phyloP scores from a whole-genome alignment of 1,140 invertebrate genomes.

The honey bee (Apis mellifera) region Amel_HAv3.1 CM009931.2:13550001-13550500 shows the following conservation, averaged over 20 bases:
- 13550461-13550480: background rate
- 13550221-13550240: background rate
- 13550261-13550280: no score
- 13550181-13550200: background rate
- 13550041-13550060: conserved; percentile 5
- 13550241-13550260: background rate
- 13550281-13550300: background rate
- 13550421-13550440: no score
- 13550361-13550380: background rate
- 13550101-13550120: background rate
- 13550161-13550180: background rate
- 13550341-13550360: background rate
- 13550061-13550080: background rate
- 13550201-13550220: background rate
- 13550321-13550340: no score
- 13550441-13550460: background rate
- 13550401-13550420: background rate
- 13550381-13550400: background rate
- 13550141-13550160: background rate
- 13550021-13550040: conserved; percentile 30
- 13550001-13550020: conserved; percentile 33
- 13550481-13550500: background rate
- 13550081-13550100: conserved; percentile 21
- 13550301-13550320: background rate
- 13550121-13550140: background rate